A percentile compares a stretch with the other conserved stretches of the same genome.
Conservation (phyloP, 1,140 invertebrate genomes). For the Glossosoma conforme region DNA sequence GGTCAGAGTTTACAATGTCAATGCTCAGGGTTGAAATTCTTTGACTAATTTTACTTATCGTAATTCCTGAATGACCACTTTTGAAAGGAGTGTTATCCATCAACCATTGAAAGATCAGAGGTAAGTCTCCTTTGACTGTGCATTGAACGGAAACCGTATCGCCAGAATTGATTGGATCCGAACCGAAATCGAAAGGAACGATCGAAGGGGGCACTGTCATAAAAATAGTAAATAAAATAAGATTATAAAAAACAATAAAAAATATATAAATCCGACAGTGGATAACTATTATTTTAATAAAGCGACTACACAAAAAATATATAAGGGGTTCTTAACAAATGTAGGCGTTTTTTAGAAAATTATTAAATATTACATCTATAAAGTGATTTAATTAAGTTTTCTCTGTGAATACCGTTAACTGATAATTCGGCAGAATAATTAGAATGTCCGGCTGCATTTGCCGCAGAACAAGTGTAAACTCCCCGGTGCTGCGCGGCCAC, state of each 20-base stretch:
- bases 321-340: conserved; percentile 3
- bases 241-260: background rate
- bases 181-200: conserved; percentile 62
- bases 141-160: conserved; percentile 70
- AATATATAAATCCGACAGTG: background rate
- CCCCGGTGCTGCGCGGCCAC: conserved; percentile 64
- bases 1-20: conserved; percentile 53
- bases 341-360: background rate
- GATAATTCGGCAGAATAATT: conserved; percentile 58
- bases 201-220: conserved; percentile 61
- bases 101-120: conserved; percentile 61
- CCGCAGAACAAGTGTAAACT: conserved; percentile 67
- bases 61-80: conserved; percentile 39
- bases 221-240: conserved; percentile 35
- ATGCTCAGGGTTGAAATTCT: conserved; percentile 57
- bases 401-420: conserved; percentile 55
- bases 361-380: background rate
- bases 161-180: conserved; percentile 63
- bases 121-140: conserved; percentile 67
- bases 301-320: too few species aligned
- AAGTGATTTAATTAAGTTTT: conserved; percentile 1
- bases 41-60: conserved; percentile 48
- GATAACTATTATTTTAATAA: too few species aligned
- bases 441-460: conserved; percentile 59
- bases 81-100: conserved; percentile 52